Conservation (phyloP, 92 coral and sea anemone genomes). For the Galaxea fascicularis region DNA sequence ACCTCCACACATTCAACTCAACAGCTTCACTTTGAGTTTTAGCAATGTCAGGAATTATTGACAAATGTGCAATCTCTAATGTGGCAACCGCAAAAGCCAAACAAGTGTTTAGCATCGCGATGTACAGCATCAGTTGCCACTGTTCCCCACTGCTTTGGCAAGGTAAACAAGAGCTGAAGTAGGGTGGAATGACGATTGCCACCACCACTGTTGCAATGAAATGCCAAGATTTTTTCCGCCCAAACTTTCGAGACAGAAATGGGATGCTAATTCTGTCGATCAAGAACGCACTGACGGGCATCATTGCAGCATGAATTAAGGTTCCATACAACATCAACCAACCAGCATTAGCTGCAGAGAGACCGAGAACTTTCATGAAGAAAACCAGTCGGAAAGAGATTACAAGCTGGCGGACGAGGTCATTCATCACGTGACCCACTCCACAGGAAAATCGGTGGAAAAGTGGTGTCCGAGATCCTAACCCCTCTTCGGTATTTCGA, state of each 20-base stretch:
- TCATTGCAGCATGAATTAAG: not conserved
- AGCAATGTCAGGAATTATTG: conserved; percentile 14
- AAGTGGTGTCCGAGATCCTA: not conserved
- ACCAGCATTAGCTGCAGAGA: conserved; percentile 26
- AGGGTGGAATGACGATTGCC: not conserved
- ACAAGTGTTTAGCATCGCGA: not conserved
- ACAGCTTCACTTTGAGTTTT: conserved; percentile 28
- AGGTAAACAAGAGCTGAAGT: not conserved
- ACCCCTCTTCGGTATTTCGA: too few species aligned
- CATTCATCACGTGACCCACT: conserved; percentile 39
- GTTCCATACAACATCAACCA: not conserved
- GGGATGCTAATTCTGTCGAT: conserved; percentile 1
- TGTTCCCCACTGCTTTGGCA: not conserved
- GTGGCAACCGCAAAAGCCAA: not conserved
- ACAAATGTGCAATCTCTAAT: conserved; percentile 13
- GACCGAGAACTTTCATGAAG: conserved; percentile 6
- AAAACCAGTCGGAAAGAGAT: conserved; percentile 9
- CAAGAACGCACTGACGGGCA: conserved; percentile 1
- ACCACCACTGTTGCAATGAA: not conserved
- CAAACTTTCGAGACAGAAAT: not conserved
- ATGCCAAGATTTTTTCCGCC: conserved; percentile 5
- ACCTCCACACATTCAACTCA: conserved; percentile 9
- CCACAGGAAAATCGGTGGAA: conserved; percentile 17
- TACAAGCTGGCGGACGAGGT: not conserved
- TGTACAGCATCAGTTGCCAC: not conserved